Percentiles rank a stretch among this genome's conserved stretches.
Conservation (phyloP, 2,113 vertebrate genomes). For the Triplophysa dalaica region DNA sequence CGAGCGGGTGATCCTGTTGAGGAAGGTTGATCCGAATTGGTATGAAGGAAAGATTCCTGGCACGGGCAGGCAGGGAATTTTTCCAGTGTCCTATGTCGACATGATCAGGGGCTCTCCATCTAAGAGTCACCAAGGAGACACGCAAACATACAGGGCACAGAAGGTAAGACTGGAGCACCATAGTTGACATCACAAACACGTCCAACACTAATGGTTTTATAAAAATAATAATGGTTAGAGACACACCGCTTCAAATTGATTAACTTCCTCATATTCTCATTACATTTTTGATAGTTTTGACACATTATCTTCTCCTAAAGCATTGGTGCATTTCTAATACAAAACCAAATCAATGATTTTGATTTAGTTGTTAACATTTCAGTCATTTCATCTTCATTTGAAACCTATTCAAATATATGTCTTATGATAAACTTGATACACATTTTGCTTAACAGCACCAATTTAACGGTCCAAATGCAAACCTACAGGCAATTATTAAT, state of each 20-base stretch:
- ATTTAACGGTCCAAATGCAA: neutral
- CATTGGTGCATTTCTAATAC: too few species aligned
- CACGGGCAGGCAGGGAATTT: constrained; percentile 94
- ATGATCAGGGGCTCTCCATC: constrained; percentile 82
- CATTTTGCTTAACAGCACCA: too few species aligned
- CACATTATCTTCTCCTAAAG: too few species aligned
- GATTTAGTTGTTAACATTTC: too few species aligned
- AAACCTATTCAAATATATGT: too few species aligned
- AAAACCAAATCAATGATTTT: too few species aligned
- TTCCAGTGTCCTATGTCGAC: constrained; percentile 95
- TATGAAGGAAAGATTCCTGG: constrained; percentile 95
- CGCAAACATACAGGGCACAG: constrained; percentile 80
- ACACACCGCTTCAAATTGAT: too few species aligned
- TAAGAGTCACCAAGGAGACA: constrained; percentile 82
- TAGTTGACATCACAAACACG: neutral
- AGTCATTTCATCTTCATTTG: too few species aligned
- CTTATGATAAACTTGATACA: too few species aligned
- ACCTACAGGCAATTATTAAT: neutral
- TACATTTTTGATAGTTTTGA: too few species aligned
- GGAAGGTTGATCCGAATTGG: constrained; percentile 97
- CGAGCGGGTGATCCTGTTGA: constrained; percentile 88
- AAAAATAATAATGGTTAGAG: too few species aligned
- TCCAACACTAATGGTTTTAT: neutral
- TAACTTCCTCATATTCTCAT: too few species aligned
- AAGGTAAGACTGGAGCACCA: constrained; percentile 78